phyloP scores from a whole-genome alignment of 2,113 vertebrate species.

The Hippocampus zosterae region DNA sequence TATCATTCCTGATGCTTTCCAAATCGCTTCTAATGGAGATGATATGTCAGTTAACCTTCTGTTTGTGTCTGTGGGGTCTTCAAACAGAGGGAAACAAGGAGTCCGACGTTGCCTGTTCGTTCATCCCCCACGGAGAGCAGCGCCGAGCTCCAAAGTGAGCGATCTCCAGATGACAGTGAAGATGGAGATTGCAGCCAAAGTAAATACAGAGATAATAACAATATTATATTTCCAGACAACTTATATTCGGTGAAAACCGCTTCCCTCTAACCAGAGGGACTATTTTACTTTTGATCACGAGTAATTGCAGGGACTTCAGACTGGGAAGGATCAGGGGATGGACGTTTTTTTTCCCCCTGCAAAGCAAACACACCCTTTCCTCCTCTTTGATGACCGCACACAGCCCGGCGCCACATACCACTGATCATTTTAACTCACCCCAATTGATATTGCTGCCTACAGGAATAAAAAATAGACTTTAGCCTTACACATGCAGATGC shows the following conservation, averaged over 20 bases:
- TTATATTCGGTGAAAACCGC: constrained; percentile 40
- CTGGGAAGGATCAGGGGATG: constrained; percentile 43
- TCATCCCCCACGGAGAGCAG: constrained; percentile 61
- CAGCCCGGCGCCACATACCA: constrained; percentile 34
- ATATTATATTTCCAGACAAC: constrained; percentile 14
- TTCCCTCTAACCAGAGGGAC: constrained; percentile 30
- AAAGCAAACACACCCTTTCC: constrained; percentile 42
- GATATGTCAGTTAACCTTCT: background rate
- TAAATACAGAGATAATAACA: constrained; percentile 53
- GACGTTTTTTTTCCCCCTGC: background rate
- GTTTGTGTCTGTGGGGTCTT: constrained; percentile 5
- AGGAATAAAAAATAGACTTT: background rate
- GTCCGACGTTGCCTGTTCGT: constrained; percentile 79
- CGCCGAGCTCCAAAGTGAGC: constrained; percentile 53
- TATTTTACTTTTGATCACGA: constrained; percentile 55
- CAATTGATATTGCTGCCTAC: constrained; percentile 6
- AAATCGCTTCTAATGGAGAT: background rate
- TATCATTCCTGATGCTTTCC: background rate
- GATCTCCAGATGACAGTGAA: constrained; percentile 55
- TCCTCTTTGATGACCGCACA: constrained; percentile 50
- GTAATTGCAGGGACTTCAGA: constrained; percentile 51
- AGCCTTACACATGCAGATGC: too few species aligned
- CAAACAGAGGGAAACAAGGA: constrained; percentile 74
- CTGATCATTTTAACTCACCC: constrained; percentile 48
- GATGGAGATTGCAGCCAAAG: constrained; percentile 73